Percentiles rank a stretch among this genome's conserved stretches.
Evolutionary conservation across 2,888 invertebrate genomes (phyloP).

Genomic region (Rapana venosa): DNA sequence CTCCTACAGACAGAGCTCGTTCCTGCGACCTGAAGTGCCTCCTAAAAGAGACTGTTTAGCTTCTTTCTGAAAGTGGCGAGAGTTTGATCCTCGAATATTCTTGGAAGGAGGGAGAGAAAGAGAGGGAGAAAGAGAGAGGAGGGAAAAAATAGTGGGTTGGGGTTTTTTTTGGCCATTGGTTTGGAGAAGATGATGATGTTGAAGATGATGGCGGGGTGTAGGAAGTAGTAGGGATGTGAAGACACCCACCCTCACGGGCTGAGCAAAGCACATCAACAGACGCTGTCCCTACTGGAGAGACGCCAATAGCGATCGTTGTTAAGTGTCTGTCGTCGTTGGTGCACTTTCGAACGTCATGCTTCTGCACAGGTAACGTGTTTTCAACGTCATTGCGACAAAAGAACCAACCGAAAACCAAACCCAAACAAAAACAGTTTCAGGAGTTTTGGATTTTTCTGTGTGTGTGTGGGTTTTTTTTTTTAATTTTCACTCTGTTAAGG

Average conservation of each 20-base stretch:
- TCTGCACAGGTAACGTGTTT: not conserved
- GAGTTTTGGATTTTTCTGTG: no score
- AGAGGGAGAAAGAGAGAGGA: not conserved
- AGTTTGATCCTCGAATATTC: not conserved
- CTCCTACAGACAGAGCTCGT: not conserved
- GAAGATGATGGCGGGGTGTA: not conserved
- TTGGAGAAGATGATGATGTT: not conserved
- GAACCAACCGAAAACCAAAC: no score
- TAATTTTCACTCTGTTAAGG: not conserved
- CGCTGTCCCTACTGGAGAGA: constrained; percentile 14
- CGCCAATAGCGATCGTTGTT: not conserved
- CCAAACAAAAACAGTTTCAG: no score
- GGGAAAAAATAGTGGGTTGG: not conserved
- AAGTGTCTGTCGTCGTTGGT: not conserved
- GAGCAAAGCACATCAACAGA: not conserved
- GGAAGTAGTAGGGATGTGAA: not conserved
- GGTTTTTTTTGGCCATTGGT: no score
- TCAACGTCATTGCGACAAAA: not conserved
- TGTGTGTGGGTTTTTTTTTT: no score
- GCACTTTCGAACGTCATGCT: not conserved
- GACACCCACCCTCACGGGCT: no score
- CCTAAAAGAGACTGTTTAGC: not conserved
- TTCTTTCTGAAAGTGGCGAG: not conserved
- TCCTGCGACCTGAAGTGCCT: not conserved
- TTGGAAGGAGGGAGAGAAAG: not conserved